Evolutionary conservation across 1,140 invertebrate genomes (phyloP), one percentile per base, ranked within the genome.

Genomic region (Helicoverpa armigera): DNA sequence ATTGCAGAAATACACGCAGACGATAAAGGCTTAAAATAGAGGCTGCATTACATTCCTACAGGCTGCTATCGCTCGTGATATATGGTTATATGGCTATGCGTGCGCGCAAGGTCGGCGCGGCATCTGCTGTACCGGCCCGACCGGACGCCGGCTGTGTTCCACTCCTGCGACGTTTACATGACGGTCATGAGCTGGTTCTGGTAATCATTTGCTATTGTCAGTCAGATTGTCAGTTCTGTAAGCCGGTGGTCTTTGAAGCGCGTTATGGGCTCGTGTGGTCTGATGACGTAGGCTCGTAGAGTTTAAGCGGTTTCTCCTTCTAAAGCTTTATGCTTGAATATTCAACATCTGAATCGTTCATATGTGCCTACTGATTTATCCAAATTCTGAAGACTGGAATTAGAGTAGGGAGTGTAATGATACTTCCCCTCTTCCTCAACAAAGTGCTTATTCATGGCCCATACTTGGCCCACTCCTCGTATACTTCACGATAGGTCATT

Each of bases 81-180:
- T 63, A 74, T 80, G 69, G 56, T 56, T 60, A 16, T 43, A 35
- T 48, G 54, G n/a, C 65, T 72, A 14, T 63, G 67, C 56, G 23
- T 73, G 78, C 7, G 23, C 14, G 56, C 82, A 83, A 85, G 85
- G 85, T 72, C 81, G 79, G 76, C 67, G 79, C 74, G 58, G 77
- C 83, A 87, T 87, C 83, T 85, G 86, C 81, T 79, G 83, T 78
- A 90, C 89, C 86, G 86, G 89, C 78, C 82, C 77, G 83, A 87
- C 85, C 88, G 86, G 87, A 86, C 87, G 88, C 70, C 86, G 83
- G 83, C 85, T 84, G 84, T 83, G 79, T 13, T 31, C 74, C 43
- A 43, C 80, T 69, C 73, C 56, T 29, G 70, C 65, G 51, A 60
- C 83, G 86, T 81, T 88, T 54, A 84, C 83, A 84, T 84, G 82